Percentiles rank a stretch among this genome's conserved stretches.
phyloP scores from a whole-genome alignment of 1,140 invertebrate species.

The Drosophila ercepeae region DNA sequence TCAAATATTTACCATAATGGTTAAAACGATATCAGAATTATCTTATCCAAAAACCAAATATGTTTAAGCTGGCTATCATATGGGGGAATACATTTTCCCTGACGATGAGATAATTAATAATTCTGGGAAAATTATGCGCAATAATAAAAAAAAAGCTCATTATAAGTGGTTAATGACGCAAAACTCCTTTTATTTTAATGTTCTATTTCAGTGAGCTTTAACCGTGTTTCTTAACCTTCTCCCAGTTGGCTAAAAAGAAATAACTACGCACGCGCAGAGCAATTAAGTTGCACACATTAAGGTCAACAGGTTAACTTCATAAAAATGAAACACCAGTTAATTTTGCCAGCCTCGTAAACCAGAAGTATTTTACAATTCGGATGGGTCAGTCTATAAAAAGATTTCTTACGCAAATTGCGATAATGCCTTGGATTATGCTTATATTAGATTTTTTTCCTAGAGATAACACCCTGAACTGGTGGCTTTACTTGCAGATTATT shows the following conservation, averaged over 20 bases:
- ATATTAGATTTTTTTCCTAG: neutral
- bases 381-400: slow-evolving; percentile 10
- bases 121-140: neutral
- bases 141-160: neutral
- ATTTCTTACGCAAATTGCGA: neutral
- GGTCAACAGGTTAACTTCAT: slow-evolving; percentile 5
- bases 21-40: neutral
- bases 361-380: slow-evolving; percentile 1
- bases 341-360: slow-evolving; percentile 17
- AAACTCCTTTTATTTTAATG: neutral
- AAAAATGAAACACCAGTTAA: slow-evolving; percentile 1
- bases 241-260: slow-evolving; percentile 2
- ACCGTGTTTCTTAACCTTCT: slow-evolving; percentile 11
- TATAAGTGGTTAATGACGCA: neutral
- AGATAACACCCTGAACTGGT: slow-evolving; percentile 13
- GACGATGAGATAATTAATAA: neutral
- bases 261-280: neutral
- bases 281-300: slow-evolving; percentile 9
- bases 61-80: neutral
- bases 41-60: neutral
- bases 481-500: slow-evolving; percentile 14
- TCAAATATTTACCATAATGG: neutral
- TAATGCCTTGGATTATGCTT: neutral
- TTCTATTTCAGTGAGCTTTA: neutral
- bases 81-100: neutral